phyloP scores from a whole-genome alignment of 2,888 invertebrate species.

The Crioceris asparagi region DNA sequence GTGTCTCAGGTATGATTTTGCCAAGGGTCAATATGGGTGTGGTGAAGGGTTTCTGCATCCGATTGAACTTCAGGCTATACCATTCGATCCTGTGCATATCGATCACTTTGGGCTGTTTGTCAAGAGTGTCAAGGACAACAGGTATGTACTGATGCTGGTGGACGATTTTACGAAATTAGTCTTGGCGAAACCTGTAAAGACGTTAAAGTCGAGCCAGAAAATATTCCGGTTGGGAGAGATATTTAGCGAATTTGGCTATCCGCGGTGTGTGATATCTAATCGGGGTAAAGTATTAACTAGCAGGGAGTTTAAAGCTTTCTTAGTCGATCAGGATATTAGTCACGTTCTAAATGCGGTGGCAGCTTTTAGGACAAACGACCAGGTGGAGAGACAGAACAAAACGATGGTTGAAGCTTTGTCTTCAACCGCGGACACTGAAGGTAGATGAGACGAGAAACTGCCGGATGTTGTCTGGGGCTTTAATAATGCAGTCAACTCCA shows the following conservation, averaged over 20 bases:
- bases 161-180: slow-evolving; percentile 9
- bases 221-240: no score
- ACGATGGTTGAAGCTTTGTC: no score
- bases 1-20: slow-evolving; percentile 9
- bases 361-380: no score
- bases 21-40: slow-evolving; percentile 10
- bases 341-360: no score
- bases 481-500: slow-evolving; percentile 19
- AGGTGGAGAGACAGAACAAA: no score
- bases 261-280: no score
- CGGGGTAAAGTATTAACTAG: no score
- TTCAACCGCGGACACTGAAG: slow-evolving; percentile 16
- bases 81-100: slow-evolving; percentile 15
- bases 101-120: slow-evolving; percentile 14
- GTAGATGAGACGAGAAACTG: slow-evolving; percentile 23
- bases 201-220: no score
- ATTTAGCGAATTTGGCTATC: no score
- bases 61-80: slow-evolving; percentile 9
- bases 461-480: slow-evolving; percentile 24
- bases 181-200: not conserved
- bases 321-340: slow-evolving; percentile 8
- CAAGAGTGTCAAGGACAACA: slow-evolving; percentile 7
- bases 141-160: slow-evolving; percentile 12
- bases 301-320: not conserved
- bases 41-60: slow-evolving; percentile 11